Base-by-base conservation (phyloP, 1,140 invertebrate species). In the Lysiphlebus fabarum region DNA sequence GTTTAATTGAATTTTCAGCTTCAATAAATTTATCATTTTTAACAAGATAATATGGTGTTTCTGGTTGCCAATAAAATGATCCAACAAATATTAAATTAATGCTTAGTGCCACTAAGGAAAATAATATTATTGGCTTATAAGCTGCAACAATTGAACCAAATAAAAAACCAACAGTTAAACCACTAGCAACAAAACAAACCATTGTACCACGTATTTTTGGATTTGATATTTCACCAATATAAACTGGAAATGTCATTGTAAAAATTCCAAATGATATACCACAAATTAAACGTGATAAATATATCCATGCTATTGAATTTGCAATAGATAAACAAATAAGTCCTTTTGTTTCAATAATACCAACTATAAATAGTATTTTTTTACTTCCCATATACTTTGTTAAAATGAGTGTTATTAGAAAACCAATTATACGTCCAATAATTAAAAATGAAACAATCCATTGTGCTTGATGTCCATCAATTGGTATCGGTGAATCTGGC, bases 1-100 rank as follows among this genome's bases (percentile, higher is more conserved):
- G 82, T 42, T 79, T 75, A 17, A 91, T 70, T 1, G 85, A 83
- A 48, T 76, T 70, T 38, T 80, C 77, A 0, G 89, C 89, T 60
- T 84, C 80, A 8, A 83, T 76, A 1, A 77, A 70, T 10, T 80
- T 65, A 1, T 83, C 81, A 9, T 80, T 80, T 60, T 82, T 81
- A 7, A 89, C 67, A 60, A 82, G 74, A 69, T 84, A 87, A 68
- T 90, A 83, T 1, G 90, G 86, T 40, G 87, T 85, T 70, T 92
- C 89, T 0, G 90, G 90, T 70, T 91, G 80, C 57, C 83, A 84
- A 40, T 81, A 75, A 64, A 90, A 87, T 0, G 83, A 81, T 1
- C 85, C 62, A 1, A 86, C 71, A 55, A 85, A 83, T 2, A 85
- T 64, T 0, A 84, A 71, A 4, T 83, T 77, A 42, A 82, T 69